Evolutionary conservation across 2,797 vertebrate genomes (phyloP).

Genomic region (Bovichtus diacanthus): DNA sequence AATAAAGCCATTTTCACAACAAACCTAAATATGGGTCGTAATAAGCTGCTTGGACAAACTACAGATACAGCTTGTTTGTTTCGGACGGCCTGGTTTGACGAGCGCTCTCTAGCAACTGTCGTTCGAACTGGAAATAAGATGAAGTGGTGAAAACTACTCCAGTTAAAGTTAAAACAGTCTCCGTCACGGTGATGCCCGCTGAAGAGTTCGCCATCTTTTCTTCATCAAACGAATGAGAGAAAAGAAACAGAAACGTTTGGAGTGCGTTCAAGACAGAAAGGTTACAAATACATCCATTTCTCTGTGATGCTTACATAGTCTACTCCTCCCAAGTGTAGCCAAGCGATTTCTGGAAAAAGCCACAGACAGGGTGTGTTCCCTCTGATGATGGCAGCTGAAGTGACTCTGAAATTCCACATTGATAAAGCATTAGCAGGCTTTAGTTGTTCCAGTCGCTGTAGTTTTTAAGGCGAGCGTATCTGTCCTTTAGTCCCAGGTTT

Average conservation of each 20-base stretch:
- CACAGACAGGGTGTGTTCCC: neutral
- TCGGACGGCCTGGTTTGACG: no score
- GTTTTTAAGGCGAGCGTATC: neutral
- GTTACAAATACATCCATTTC: neutral
- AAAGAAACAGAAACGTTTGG: constrained; percentile 1
- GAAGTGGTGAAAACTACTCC: neutral
- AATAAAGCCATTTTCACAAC: no score
- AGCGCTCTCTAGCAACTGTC: neutral
- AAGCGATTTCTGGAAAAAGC: neutral
- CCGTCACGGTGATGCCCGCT: neutral
- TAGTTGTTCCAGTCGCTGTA: neutral
- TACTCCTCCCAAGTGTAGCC: neutral
- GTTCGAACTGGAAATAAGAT: neutral
- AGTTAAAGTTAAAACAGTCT: neutral
- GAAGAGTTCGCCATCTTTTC: neutral
- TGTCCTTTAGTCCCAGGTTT: neutral
- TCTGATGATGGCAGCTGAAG: neutral
- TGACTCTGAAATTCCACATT: neutral
- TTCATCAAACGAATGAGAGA: neutral
- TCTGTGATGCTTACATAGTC: no score
- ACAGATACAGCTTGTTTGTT: no score
- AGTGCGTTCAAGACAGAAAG: neutral
- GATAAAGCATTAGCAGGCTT: neutral
- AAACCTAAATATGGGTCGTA: no score
- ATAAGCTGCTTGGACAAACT: no score